Evolutionary conservation across 1,140 invertebrate genomes (phyloP), one percentile per base, ranked within the genome.

Genomic region (Battus philenor): DNA sequence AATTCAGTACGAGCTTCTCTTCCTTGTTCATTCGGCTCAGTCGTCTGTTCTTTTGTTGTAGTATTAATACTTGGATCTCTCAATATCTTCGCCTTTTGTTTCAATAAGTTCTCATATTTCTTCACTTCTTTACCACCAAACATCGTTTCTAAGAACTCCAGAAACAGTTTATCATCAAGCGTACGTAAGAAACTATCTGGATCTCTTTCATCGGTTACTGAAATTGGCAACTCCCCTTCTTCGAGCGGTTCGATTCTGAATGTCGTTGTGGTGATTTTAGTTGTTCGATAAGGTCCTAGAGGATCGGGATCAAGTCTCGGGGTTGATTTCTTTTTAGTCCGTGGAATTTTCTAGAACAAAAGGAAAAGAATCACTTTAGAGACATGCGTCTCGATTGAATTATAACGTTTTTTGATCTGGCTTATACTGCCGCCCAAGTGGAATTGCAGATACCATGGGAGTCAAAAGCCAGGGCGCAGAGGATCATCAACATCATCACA

Each of bases 131-230:
- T 54, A 11, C 36, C 59, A 20, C 49, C 55, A 44, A 77, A 73
- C 57, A 74, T 62, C 0, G 62, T 67, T 27, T 36, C 46, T 4
- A 77, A 31, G 32, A 72, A 68, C 24, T 77, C 66, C 29, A 62
- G 60, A 29, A 74, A 68, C 0, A 68, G 22, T 11, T 55, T 41
- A 2, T 62, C 51, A 31, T 68, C 50, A 4, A 63, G 39, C 15
- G 57, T 36, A 31, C 59, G 47, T 12, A 67, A 36, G 9, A 51
- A 26, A 11, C 43, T 50, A 4, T 60, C 63, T 1, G 43, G 49
- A 17, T 62, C 50, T 18, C 34, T 20, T 7, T 66, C 51, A n/a
- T 33, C 15, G 2, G 9, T n/a, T 17, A 10, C 15, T 9, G 59
- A 46, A 17, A 59, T 52, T 10, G 54, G 46, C 5, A 46, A 48